These are phyloP conservation scores for Holothuria scabra DNA, from an alignment of 53 echinoderm and acorn worm species.

Conservation along the genomic window DNA sequence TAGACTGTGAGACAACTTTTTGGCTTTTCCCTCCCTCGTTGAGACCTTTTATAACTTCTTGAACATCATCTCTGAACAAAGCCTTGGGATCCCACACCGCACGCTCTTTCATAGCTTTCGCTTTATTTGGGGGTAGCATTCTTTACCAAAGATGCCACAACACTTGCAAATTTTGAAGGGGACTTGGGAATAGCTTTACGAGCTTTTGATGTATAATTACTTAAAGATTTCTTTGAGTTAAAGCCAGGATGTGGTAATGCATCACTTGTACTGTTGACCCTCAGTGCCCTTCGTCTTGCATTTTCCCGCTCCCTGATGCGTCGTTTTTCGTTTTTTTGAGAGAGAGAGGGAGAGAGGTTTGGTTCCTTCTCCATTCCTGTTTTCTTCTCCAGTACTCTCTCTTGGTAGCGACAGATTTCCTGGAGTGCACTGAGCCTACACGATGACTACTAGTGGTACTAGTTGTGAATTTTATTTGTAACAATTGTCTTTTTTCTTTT, in stretches of 20 bases:
- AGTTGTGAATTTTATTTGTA: conserved; percentile 4
- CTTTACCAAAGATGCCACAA: neutral
- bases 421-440: neutral
- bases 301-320: neutral
- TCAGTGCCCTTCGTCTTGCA: neutral
- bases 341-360: too few species aligned
- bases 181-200: neutral
- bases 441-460: neutral
- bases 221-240: neutral
- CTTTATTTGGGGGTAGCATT: neutral
- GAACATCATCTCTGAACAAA: conserved; percentile 8
- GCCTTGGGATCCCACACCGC: neutral
- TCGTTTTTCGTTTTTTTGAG: conserved; percentile 4
- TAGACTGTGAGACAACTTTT: neutral
- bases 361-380: neutral
- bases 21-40: neutral
- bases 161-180: neutral
- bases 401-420: neutral
- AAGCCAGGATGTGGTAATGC: neutral
- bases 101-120: too few species aligned
- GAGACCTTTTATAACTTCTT: neutral
- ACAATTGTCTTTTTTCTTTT: conserved; percentile 12
- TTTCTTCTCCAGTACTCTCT: neutral
- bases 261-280: neutral
- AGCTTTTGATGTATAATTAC: neutral